Evolutionary conservation across 2,797 vertebrate species (phyloP), one percentile per base, ranked within the genome.

Genomic region (Pelochelys cantorii): DNA sequence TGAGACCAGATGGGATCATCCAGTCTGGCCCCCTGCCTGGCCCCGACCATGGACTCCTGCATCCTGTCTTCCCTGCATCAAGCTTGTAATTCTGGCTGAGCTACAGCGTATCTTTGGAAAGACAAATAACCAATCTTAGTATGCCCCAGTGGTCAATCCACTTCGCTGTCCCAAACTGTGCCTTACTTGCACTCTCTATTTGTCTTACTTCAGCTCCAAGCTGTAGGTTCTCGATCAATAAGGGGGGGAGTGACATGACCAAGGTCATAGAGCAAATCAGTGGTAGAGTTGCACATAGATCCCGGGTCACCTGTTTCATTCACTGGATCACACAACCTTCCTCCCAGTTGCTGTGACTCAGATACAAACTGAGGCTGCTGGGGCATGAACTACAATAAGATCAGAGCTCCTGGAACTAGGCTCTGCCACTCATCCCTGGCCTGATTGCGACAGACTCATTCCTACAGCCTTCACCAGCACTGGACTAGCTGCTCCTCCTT

Each of bases 371-470:
- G 13, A 48, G 13, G 42, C 71, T 75, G 11, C 77, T 3, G 0
- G 3, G 15, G 34, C 77, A 12, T 3, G 65, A 53, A 13, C 37
- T 42, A 4, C 15, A 3, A 53, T 0, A 2, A 1, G 0, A 79
- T 54, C 74, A 84, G 48, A 1, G 82, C 59, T 62, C 78, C 48
- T 31, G 74, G 10, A 84, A 25, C 34, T 25, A 9, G 15, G 7
- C 53, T 71, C 68, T 53, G 9, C 65, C 5, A 11, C 5, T 71
- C 34, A 12, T 37, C 34, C 20, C 1, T 34, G 11, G 20, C 18
- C 68, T 37, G 68, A 37, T 71, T 37, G 34, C 3, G 10, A 71
- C 20, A 68, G 17, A 22, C 68, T 3, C 17, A 37, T 20, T 71
- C 68, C n/a, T 71, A 22, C 34, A 71, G 68, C 68, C 68, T 37